Base-by-base conservation (phyloP, 2,797 vertebrate species). In the Oceanodroma leucorhoa region DNA sequence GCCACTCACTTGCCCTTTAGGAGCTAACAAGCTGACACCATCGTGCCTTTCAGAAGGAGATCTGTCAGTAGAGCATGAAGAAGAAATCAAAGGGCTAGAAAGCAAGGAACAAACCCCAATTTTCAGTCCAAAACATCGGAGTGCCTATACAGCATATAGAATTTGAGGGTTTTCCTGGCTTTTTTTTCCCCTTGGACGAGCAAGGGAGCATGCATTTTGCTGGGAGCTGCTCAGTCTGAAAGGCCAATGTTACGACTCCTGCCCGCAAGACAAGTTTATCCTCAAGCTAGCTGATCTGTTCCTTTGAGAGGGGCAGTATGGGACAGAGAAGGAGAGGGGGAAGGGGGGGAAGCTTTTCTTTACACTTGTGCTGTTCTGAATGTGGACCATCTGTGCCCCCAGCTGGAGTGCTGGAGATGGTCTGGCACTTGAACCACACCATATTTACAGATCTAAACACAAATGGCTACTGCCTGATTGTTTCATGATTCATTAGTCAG, bases 391-490 rank as follows among this genome's bases (percentile, higher is more conserved):
- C 99, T 99, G 99, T 99, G 99, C 98, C 99, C 99, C 99, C 99
- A 99, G 99, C 99, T 99, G 99, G 99, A 99, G 99, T 98, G 98
- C 98, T 98, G 98, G 99, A 98, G 98, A 99, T 99, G 99, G 99
- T 99, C 99, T 99, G 99, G 99, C 99, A 99, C 99, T 99, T 99
- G 99, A 99, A 99, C 99, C 98, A 98, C 98, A 99, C 99, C 99
- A 99, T 99, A 99, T 99, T 99, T 99, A 99, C 99, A 99, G 99
- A 99, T 99, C 99, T 99, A 99, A 99, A 99, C 99, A 99, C 99
- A 99, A 99, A 99, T 99, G 99, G 99, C 99, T 99, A 99, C 98
- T 99, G 99, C 99, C 99, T 99, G 99, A 99, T 99, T 99, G 99
- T 99, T 99, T 99, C 99, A 99, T 99, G 99, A 99, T 99, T 99